Evolutionary conservation across 2,888 invertebrate species (phyloP).

Genomic region (Cloeon dipterum): DNA sequence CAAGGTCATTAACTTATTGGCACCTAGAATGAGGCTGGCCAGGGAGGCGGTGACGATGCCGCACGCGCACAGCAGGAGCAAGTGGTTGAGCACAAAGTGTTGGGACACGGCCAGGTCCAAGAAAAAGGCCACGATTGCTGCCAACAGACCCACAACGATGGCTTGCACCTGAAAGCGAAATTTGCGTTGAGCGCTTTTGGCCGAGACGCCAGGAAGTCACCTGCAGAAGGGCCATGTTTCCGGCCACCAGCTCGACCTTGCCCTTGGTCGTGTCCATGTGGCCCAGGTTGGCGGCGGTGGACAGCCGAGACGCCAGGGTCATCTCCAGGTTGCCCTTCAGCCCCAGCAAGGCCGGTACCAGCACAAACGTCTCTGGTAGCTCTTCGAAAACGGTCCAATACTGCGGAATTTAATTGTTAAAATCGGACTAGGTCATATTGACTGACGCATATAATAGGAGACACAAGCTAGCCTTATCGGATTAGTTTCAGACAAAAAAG

Average conservation of each 20-base stretch:
- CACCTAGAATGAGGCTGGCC: slow-evolving; percentile 19
- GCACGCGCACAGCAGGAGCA: slow-evolving; percentile 26
- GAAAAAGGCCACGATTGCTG: slow-evolving; percentile 23
- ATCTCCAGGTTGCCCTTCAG: slow-evolving; percentile 87
- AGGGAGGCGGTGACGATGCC: slow-evolving; percentile 30
- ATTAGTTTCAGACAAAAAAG: too few relatives aligned
- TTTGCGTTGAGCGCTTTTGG: too few relatives aligned
- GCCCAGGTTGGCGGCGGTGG: slow-evolving; percentile 77
- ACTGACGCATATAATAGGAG: too few relatives aligned
- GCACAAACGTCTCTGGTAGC: slow-evolving; percentile 69
- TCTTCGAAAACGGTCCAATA: slow-evolving; percentile 67
- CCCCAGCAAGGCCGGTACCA: slow-evolving; percentile 74
- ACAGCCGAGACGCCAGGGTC: slow-evolving; percentile 77
- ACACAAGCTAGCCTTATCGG: too few relatives aligned
- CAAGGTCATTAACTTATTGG: too few relatives aligned
- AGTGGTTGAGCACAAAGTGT: slow-evolving; percentile 21
- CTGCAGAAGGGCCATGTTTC: neutral
- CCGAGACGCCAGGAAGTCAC: too few relatives aligned
- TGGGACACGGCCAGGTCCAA: slow-evolving; percentile 24
- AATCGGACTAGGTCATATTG: too few relatives aligned
- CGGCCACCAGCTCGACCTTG: neutral
- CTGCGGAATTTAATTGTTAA: slow-evolving; percentile 24
- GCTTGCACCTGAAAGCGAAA: slow-evolving; percentile 15
- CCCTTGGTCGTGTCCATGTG: slow-evolving; percentile 43
- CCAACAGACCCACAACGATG: slow-evolving; percentile 26